These are phyloP conservation scores for Poecilia picta DNA, from an alignment of 2,797 vertebrate genomes.

Conservation along the genomic window DNA sequence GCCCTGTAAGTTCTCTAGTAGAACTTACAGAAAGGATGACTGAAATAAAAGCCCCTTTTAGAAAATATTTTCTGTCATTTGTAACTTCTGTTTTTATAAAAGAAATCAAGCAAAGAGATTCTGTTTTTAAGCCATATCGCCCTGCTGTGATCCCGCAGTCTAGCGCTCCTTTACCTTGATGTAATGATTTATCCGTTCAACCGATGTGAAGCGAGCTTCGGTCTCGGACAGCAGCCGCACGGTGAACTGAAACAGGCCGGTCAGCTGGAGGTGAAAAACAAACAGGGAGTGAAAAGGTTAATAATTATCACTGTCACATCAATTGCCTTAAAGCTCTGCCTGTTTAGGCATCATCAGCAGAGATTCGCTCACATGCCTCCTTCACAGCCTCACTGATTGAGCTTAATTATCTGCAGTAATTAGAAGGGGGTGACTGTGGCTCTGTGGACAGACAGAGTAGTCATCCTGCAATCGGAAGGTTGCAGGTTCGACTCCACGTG, in stretches of 20 bases:
- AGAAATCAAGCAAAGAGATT: no score
- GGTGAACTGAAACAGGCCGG: slow-evolving; percentile 85
- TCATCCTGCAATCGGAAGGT: no score
- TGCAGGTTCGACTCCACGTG: no score
- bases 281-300: slow-evolving; percentile 38
- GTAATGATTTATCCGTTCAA: slow-evolving; percentile 87
- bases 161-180: slow-evolving; percentile 78
- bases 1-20: no score
- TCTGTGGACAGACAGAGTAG: no score
- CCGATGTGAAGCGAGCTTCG: slow-evolving; percentile 86
- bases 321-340: slow-evolving; percentile 30
- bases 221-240: slow-evolving; percentile 81
- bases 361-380: slow-evolving; percentile 30
- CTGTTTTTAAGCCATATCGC: no score
- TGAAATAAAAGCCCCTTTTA: no score
- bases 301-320: slow-evolving; percentile 34
- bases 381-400: slow-evolving; percentile 21
- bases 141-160: slow-evolving; percentile 5
- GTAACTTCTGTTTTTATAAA: no score
- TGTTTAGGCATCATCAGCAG: slow-evolving; percentile 18
- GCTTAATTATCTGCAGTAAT: slow-evolving; percentile 21
- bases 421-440: not conserved
- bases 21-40: no score
- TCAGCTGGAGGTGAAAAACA: slow-evolving; percentile 68
- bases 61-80: no score